A percentile compares a stretch with the other conserved stretches of the same genome.
Evolutionary conservation across 2,113 vertebrate genomes (phyloP).

Genomic region (Cyanoramphus novaezelandiae): DNA sequence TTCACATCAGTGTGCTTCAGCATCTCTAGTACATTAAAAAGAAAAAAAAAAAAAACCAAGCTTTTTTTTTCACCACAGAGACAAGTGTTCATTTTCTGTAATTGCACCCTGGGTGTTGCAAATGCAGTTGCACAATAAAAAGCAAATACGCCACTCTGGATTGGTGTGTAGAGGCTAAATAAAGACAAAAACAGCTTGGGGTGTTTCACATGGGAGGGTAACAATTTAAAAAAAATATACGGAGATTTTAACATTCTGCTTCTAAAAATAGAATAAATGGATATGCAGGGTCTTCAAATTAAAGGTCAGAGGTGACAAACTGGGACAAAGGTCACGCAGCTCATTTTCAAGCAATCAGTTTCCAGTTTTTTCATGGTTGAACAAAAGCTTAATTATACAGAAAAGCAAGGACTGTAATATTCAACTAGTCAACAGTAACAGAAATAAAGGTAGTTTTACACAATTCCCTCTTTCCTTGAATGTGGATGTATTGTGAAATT

Average conservation of each 20-base stretch:
- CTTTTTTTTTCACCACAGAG: background rate
- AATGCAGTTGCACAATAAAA: background rate
- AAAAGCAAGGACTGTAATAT: slow-evolving; percentile 51
- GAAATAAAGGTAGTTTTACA: background rate
- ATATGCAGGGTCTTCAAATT: slow-evolving; percentile 79
- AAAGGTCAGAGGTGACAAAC: slow-evolving; percentile 82
- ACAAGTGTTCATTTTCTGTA: slow-evolving; percentile 21
- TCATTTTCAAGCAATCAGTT: slow-evolving; percentile 79
- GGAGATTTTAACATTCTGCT: slow-evolving; percentile 52
- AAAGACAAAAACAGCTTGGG: background rate
- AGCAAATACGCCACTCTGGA: background rate
- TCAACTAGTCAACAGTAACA: slow-evolving; percentile 40
- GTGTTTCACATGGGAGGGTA: background rate
- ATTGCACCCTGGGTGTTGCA: background rate
- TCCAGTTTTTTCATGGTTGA: slow-evolving; percentile 71
- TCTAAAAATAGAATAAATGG: slow-evolving; percentile 77
- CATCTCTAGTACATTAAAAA: background rate
- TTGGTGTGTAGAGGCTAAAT: background rate
- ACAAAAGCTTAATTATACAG: slow-evolving; percentile 81
- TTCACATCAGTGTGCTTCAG: background rate
- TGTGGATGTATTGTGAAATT: background rate
- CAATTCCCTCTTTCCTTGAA: slow-evolving; percentile 8
- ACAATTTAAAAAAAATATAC: slow-evolving; percentile 11
- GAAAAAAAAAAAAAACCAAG: background rate
- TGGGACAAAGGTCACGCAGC: slow-evolving; percentile 76